Evolutionary conservation across 2,888 invertebrate species (phyloP).

Genomic region (Nomada ruficornis): DNA sequence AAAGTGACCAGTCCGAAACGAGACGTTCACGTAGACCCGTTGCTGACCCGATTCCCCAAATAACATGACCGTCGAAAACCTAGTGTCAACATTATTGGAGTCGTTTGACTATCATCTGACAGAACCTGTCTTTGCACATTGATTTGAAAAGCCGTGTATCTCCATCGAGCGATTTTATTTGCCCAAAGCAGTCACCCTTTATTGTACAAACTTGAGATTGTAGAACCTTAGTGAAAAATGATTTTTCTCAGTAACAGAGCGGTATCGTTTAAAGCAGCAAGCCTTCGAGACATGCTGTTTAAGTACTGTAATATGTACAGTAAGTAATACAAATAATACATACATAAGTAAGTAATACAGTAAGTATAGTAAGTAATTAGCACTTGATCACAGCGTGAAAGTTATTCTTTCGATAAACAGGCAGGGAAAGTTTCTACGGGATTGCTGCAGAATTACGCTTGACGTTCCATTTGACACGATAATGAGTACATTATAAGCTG

Average conservation of each 20-base stretch:
- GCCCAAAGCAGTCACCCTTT: too few relatives aligned
- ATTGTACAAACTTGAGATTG: too few relatives aligned
- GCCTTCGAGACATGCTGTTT: neutral
- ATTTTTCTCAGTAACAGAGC: neutral
- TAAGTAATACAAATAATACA: too few relatives aligned
- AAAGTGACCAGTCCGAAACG: conserved; percentile 72
- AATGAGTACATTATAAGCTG: conserved; percentile 37
- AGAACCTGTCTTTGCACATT: conserved; percentile 2
- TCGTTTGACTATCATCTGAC: neutral
- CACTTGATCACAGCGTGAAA: conserved; percentile 37
- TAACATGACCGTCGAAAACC: conserved; percentile 56
- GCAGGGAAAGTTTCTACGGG: conserved; percentile 50
- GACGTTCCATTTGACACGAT: conserved; percentile 39
- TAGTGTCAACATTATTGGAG: conserved; percentile 26
- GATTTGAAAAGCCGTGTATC: conserved; percentile 1
- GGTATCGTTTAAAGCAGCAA: neutral
- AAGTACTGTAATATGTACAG: neutral
- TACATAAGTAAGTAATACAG: too few relatives aligned
- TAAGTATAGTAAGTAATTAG: conserved; percentile 15
- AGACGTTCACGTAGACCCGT: conserved; percentile 69
- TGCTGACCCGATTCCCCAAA: conserved; percentile 74
- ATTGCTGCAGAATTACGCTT: conserved; percentile 36
- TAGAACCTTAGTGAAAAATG: neutral
- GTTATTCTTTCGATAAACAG: conserved; percentile 47
- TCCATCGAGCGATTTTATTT: neutral